These are phyloP conservation scores for Xiphophorus hellerii DNA, from an alignment of 2,113 vertebrate species.

Conservation along the genomic window DNA sequence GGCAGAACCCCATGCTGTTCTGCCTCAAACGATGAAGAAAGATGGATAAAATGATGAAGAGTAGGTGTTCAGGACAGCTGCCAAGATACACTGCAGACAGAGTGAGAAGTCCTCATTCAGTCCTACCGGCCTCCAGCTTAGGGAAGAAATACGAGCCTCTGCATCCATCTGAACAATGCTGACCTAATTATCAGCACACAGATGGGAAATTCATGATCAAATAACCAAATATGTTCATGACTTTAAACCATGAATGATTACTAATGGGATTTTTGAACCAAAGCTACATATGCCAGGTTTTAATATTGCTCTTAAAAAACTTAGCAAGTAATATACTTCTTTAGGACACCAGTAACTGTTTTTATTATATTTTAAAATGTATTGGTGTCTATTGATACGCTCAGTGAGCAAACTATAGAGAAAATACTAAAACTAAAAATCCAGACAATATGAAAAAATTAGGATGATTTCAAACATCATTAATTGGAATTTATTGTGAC, in stretches of 20 bases:
- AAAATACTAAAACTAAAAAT: too few relatives aligned
- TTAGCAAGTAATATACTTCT: too few relatives aligned
- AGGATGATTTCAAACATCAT: too few relatives aligned
- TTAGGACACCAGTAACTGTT: too few relatives aligned
- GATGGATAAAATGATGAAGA: constrained; percentile 16
- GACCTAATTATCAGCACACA: not conserved
- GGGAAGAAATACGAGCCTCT: constrained; percentile 39
- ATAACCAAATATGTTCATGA: not conserved
- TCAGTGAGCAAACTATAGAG: too few relatives aligned
- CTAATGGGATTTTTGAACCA: too few relatives aligned
- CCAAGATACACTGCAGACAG: constrained; percentile 56
- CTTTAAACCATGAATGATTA: not conserved
- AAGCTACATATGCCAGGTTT: too few relatives aligned
- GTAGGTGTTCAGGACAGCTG: constrained; percentile 19
- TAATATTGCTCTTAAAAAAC: too few relatives aligned
- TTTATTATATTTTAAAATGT: too few relatives aligned
- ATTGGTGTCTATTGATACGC: too few relatives aligned
- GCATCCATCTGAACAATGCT: constrained; percentile 24
- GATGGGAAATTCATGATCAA: not conserved
- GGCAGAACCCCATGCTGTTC: not conserved
- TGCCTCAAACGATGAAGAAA: constrained; percentile 5
- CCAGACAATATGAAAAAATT: too few relatives aligned
- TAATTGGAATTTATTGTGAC: too few relatives aligned
- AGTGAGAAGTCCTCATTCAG: constrained; percentile 34
- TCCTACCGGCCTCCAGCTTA: constrained; percentile 21